A percentile compares a stretch with the other conserved stretches of the same genome.
Evolutionary conservation across 2,888 invertebrate species (phyloP).

Genomic region (Ormyrus pomaceus): DNA sequence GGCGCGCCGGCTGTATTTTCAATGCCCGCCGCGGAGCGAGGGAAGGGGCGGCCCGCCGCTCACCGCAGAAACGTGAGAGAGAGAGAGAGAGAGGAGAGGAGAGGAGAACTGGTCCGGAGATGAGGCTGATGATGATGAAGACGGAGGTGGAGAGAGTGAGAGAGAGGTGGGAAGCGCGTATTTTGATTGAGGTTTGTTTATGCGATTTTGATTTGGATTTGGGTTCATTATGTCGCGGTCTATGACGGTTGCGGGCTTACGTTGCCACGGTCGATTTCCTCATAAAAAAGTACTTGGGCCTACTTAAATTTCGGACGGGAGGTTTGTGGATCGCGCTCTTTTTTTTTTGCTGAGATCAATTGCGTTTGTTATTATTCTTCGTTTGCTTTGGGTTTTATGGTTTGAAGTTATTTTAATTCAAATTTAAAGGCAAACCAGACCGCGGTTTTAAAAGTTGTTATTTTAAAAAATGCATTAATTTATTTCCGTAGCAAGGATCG

Average conservation of each 20-base stretch:
- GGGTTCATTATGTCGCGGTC: not conserved
- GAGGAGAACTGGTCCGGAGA: not conserved
- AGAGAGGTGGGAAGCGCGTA: not conserved
- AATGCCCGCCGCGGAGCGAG: not conserved
- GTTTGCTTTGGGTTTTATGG: too few species aligned
- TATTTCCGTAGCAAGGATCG: not conserved
- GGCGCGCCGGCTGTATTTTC: constrained; percentile 1
- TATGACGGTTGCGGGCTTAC: too few species aligned
- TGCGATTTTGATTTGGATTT: constrained; percentile 49
- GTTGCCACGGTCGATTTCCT: too few species aligned
- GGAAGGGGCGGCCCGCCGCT: constrained; percentile 8
- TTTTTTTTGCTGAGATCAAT: too few species aligned
- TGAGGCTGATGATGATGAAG: constrained; percentile 10
- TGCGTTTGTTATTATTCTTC: too few species aligned
- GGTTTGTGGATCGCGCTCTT: too few species aligned
- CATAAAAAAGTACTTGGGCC: too few species aligned
- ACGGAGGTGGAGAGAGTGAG: not conserved
- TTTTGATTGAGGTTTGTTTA: constrained; percentile 35
- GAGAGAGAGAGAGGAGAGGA: constrained; percentile 16
- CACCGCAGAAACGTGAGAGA: not conserved
- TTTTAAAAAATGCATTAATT: not conserved
- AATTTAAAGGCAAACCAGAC: not conserved
- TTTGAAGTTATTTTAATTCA: too few species aligned
- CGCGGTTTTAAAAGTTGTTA: not conserved
- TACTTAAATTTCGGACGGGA: too few species aligned